phyloP scores from a whole-genome alignment of 2,113 vertebrate genomes.

The Coregonus clupeaformis region DNA sequence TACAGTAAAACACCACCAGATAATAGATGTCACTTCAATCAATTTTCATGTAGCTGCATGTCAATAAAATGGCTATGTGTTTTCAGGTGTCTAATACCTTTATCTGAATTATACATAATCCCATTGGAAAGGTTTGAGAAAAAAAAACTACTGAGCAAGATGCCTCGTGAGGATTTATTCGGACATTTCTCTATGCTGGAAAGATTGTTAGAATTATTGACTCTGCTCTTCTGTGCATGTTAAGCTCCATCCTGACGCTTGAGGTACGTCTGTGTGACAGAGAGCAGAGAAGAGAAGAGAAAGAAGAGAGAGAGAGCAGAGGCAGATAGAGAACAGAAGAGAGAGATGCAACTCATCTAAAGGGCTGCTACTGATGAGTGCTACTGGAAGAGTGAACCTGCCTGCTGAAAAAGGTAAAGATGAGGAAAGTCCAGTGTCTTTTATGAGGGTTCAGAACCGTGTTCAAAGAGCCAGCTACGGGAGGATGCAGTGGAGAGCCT shows the following conservation, averaged over 20 bases:
- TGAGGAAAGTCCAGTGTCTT: slow-evolving; percentile 73
- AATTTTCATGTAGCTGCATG: no score
- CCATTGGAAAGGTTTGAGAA: no score
- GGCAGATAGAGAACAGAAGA: slow-evolving; percentile 8
- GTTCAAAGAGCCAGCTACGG: slow-evolving; percentile 71
- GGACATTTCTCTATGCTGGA: slow-evolving; percentile 65
- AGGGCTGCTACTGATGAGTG: slow-evolving; percentile 56
- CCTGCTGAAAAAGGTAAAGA: slow-evolving; percentile 68
- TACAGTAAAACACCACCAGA: no score
- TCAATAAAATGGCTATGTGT: no score
- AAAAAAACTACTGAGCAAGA: not conserved
- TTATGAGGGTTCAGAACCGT: slow-evolving; percentile 74
- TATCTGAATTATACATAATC: no score
- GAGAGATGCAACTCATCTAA: slow-evolving; percentile 44
- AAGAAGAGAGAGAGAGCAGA: not conserved
- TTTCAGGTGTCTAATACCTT: no score
- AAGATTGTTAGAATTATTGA: slow-evolving; percentile 74
- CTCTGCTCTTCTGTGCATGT: slow-evolving; percentile 64
- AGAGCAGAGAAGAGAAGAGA: slow-evolving; percentile 19
- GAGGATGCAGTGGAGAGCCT: slow-evolving; percentile 42
- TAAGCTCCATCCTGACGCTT: slow-evolving; percentile 46
- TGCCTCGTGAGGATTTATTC: slow-evolving; percentile 35
- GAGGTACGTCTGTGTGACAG: slow-evolving; percentile 66
- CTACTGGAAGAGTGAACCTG: slow-evolving; percentile 63
- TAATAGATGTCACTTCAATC: no score